Evolutionary conservation across 2,797 vertebrate species (phyloP).

Genomic region (Scolopax rusticola): DNA sequence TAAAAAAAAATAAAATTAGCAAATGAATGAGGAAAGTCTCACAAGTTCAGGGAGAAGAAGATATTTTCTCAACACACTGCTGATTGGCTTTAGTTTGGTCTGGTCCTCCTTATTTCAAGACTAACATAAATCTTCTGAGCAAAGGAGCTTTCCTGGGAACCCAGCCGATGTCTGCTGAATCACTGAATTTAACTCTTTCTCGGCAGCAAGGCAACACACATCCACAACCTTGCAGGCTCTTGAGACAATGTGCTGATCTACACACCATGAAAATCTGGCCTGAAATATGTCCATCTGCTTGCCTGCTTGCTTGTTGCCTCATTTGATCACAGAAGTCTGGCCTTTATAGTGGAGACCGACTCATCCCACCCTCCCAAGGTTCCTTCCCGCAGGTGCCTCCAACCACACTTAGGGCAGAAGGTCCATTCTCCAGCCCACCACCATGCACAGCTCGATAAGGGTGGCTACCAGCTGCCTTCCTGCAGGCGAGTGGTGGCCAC

Average conservation of each 20-base stretch:
- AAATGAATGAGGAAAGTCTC: constrained; percentile 25
- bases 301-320: neutral
- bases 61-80: neutral
- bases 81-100: constrained; percentile 22
- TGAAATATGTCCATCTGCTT: neutral
- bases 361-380: fast-evolving
- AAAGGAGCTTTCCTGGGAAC: constrained; percentile 29
- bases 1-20: neutral
- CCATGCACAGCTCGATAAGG: fast-evolving
- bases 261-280: neutral
- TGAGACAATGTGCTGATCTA: neutral
- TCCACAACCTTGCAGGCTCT: neutral
- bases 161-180: constrained; percentile 23
- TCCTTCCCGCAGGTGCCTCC: neutral
- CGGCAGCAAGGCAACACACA: neutral
- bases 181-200: constrained; percentile 41
- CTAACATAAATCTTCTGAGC: constrained; percentile 40
- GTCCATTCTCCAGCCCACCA: neutral
- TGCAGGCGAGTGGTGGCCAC: neutral
- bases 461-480: neutral
- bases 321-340: fast-evolving
- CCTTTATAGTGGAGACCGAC: neutral
- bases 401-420: fast-evolving
- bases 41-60: neutral
- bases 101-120: constrained; percentile 6